A percentile compares a stretch with the other conserved stretches of the same genome.
Evolutionary conservation across 2,113 vertebrate genomes (phyloP).

Genomic region (Lichenostomus cassidix): DNA sequence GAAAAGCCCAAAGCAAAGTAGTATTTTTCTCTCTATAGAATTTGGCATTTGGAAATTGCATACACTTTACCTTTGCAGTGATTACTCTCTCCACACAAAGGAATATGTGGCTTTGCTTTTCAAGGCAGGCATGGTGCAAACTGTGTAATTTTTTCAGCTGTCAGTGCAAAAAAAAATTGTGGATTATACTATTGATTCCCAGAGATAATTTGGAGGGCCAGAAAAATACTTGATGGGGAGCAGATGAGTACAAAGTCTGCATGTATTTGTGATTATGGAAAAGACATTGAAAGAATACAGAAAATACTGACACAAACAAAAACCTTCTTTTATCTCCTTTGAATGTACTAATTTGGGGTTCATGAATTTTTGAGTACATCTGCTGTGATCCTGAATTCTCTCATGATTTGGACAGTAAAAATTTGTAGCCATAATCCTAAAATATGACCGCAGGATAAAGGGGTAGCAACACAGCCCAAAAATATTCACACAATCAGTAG

Average conservation of each 20-base stretch:
- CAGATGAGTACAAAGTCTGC: background rate
- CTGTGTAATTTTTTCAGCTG: background rate
- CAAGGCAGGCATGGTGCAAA: background rate
- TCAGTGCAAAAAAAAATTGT: background rate
- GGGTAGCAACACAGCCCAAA: background rate
- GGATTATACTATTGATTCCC: background rate
- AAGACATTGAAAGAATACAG: background rate
- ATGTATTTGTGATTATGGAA: background rate
- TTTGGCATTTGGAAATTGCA: conserved; percentile 54
- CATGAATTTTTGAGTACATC: background rate
- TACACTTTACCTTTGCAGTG: conserved; percentile 30
- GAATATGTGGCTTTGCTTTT: conserved; percentile 17
- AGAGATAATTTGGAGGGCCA: background rate
- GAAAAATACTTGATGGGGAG: background rate
- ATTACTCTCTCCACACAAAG: conserved; percentile 26
- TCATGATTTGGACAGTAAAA: background rate
- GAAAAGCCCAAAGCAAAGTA: conserved; percentile 33
- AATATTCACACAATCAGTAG: background rate
- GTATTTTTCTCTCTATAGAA: conserved; percentile 45
- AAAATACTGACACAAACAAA: background rate
- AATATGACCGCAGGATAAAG: background rate
- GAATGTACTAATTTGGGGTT: background rate
- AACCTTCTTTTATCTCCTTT: background rate
- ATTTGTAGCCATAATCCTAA: background rate
- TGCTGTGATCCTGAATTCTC: background rate